Percentiles rank a stretch among this genome's conserved stretches.
Conservation (phyloP, 2,797 vertebrate genomes). For the Liparis tanakae region DNA sequence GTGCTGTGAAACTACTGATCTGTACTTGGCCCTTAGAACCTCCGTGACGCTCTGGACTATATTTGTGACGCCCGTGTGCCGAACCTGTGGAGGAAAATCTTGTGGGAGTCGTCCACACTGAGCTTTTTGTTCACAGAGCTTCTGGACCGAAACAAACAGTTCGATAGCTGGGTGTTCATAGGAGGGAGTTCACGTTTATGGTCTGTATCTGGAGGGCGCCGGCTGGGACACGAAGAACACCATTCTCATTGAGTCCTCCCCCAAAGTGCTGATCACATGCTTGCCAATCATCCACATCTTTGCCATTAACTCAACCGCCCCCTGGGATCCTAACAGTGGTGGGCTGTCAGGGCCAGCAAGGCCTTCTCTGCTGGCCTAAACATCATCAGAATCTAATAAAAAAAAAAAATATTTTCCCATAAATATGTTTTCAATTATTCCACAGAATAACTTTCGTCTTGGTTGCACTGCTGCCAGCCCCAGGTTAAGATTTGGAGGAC, state of each 20-base stretch:
- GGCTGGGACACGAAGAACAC: constrained; percentile 85
- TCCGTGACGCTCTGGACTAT: constrained; percentile 87
- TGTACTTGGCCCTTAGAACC: constrained; percentile 59
- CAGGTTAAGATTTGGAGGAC: too few relatives aligned
- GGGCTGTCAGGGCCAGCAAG: too few relatives aligned
- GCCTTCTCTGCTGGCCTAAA: too few relatives aligned
- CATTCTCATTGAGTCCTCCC: constrained; percentile 81
- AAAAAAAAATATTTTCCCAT: too few relatives aligned
- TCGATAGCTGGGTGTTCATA: constrained; percentile 87
- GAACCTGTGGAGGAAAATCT: constrained; percentile 85
- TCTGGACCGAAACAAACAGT: constrained; percentile 87
- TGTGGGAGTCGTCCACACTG: constrained; percentile 89
- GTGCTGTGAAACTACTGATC: constrained; percentile 10
- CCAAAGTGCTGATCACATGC: constrained; percentile 85
- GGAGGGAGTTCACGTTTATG: constrained; percentile 88
- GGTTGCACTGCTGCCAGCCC: too few relatives aligned
- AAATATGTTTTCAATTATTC: too few relatives aligned
- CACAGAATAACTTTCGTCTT: too few relatives aligned
- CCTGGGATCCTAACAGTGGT: constrained; percentile 82
- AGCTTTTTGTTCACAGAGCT: constrained; percentile 92
- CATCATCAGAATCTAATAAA: too few relatives aligned
- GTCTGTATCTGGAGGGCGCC: constrained; percentile 87
- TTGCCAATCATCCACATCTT: constrained; percentile 87
- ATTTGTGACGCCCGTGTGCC: constrained; percentile 89
- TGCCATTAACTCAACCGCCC: constrained; percentile 81